Percentiles rank a stretch among this genome's conserved stretches.
Evolutionary conservation across 2,888 invertebrate species (phyloP).

Genomic region (Acronicta psi): DNA sequence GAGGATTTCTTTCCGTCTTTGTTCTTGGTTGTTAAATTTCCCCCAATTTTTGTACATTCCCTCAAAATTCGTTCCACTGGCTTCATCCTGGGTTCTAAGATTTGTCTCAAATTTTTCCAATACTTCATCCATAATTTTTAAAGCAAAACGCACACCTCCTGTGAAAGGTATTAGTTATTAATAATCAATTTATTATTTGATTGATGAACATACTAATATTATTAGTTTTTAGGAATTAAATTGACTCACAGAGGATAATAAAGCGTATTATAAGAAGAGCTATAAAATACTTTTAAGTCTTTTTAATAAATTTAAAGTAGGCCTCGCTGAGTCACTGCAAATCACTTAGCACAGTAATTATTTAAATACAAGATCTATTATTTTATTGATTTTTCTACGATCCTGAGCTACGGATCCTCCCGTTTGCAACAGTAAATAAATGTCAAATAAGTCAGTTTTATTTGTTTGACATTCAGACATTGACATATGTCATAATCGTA

Average conservation of each 20-base stretch:
- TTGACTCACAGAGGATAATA: not conserved
- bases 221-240: not conserved
- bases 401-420: too few species aligned
- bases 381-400: too few species aligned
- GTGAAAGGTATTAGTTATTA: not conserved
- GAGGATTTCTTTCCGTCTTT: constrained; percentile 87
- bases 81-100: constrained; percentile 52
- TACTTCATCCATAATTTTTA: constrained; percentile 75
- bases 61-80: constrained; percentile 63
- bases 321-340: too few species aligned
- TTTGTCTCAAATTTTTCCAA: constrained; percentile 67
- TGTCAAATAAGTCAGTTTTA: too few species aligned
- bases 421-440: too few species aligned
- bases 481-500: not conserved
- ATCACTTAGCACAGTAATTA: too few species aligned
- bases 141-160: not conserved
- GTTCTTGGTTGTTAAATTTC: constrained; percentile 80
- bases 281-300: too few species aligned
- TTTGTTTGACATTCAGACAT: too few species aligned
- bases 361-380: too few species aligned
- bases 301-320: too few species aligned
- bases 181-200: not conserved
- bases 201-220: too few species aligned
- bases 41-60: constrained; percentile 81
- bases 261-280: too few species aligned